Evolutionary conservation across 2,113 vertebrate species (phyloP), one percentile per base, ranked within the genome.

Genomic region (Okapia johnstoni): DNA sequence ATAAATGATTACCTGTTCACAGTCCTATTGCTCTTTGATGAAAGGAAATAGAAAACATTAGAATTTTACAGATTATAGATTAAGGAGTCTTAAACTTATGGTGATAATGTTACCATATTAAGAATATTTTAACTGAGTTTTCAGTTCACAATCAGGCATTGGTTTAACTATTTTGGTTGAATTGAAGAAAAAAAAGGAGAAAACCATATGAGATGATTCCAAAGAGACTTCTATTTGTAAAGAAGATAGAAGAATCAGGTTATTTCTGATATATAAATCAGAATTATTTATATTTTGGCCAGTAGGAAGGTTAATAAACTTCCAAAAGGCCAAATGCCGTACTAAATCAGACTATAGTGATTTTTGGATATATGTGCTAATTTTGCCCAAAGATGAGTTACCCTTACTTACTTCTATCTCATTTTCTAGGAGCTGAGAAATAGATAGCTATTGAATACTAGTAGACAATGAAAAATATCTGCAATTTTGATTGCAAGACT

Each of bases 391-490:
- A 80, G 76, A 76, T 48, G 7, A 80, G 28, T 80, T 92, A 54
- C 8, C 4, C 40, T 58, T 63, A 33, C 36, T 58, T 76, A 36
- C 6, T 46, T 95, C 2, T n/a, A 11, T 21, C 77, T 88, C 25
- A 94, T 92, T 93, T 97, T 77, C 30, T 86, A 89, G 83, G 23
- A 88, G 28, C 25, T 89, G 61, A 94, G 80, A 87, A 36, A 66
- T 70, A 46, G 61, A 43, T 43, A 70, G n/a, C 63, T 77, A 58
- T 12, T 83, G 23, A 92, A 58, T 86, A 76, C 28, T 57, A 85
- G 46, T 36, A 48, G 58, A 83, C 63, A 61, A 54, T 86, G 36
- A 97, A 93, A 86, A 87, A 73, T 73, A 58, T 13, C 52, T 87
- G 25, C 7, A 93, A 70, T 95, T 95, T 93, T 63, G 95, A 92